Evolutionary conservation across 2,113 vertebrate species (phyloP).

Genomic region (Pseudopipra pipra): DNA sequence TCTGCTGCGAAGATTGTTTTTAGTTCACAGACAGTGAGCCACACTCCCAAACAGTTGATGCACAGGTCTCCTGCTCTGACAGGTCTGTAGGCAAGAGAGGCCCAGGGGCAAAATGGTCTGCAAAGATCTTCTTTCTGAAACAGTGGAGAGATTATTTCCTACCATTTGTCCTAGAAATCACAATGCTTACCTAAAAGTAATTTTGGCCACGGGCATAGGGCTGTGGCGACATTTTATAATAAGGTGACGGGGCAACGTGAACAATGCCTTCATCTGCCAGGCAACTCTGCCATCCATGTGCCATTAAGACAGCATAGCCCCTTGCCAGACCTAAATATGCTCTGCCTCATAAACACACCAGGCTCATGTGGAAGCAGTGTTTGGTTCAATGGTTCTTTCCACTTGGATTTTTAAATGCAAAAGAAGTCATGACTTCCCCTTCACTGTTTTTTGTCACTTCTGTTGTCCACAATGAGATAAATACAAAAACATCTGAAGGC

Average conservation of each 20-base stretch:
- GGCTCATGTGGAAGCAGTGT: background rate
- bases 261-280: background rate
- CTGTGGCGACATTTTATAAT: background rate
- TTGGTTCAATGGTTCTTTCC: background rate
- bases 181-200: background rate
- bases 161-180: background rate
- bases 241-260: background rate
- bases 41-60: rapidly evolving
- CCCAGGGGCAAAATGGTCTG: background rate
- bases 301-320: background rate
- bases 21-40: background rate
- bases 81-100: background rate
- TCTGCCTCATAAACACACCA: background rate
- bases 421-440: background rate
- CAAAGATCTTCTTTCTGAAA: background rate
- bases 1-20: background rate
- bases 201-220: background rate
- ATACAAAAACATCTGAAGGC: background rate
- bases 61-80: background rate
- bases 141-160: background rate
- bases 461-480: background rate
- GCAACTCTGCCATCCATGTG: background rate
- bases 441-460: background rate
- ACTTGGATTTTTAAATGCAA: background rate
- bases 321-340: background rate